These are phyloP conservation scores for Ladona fulva DNA, from an alignment of 1,140 invertebrate genomes.

Conservation along the genomic window DNA sequence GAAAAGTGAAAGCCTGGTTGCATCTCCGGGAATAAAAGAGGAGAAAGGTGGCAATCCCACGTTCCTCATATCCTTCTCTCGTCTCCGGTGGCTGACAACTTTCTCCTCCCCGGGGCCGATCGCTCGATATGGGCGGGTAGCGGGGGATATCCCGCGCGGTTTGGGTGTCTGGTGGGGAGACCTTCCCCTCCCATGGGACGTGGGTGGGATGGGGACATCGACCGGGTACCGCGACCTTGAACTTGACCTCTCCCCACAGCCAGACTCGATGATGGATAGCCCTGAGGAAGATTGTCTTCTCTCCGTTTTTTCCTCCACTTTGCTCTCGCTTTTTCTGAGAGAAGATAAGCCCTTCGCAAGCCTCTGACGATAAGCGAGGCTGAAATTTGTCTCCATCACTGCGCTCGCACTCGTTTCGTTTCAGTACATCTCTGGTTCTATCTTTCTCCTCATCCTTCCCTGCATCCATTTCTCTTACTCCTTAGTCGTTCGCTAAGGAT, in stretches of 20 bases:
- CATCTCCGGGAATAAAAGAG: too few species aligned
- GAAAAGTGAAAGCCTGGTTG: too few species aligned
- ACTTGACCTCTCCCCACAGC: background rate
- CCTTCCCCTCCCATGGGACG: too few species aligned
- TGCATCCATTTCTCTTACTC: background rate
- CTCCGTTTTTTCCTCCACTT: background rate
- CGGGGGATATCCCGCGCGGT: too few species aligned
- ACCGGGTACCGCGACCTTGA: background rate
- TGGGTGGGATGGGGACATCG: background rate
- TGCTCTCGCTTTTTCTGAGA: background rate
- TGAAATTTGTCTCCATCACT: conserved; percentile 1
- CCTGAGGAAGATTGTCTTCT: background rate
- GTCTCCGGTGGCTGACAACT: too few species aligned
- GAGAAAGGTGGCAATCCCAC: too few species aligned
- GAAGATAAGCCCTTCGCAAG: background rate
- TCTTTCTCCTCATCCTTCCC: background rate
- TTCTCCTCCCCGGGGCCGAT: too few species aligned
- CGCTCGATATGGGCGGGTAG: too few species aligned
- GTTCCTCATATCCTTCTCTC: too few species aligned
- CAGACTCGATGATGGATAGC: conserved; percentile 2
- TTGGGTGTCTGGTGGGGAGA: too few species aligned
- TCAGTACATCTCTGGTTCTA: background rate
- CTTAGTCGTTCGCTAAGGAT: too few species aligned
- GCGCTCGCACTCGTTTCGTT: background rate
- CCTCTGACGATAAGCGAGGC: background rate